Conservation (phyloP, 2,113 vertebrate species). For the Petaurus breviceps region DNA sequence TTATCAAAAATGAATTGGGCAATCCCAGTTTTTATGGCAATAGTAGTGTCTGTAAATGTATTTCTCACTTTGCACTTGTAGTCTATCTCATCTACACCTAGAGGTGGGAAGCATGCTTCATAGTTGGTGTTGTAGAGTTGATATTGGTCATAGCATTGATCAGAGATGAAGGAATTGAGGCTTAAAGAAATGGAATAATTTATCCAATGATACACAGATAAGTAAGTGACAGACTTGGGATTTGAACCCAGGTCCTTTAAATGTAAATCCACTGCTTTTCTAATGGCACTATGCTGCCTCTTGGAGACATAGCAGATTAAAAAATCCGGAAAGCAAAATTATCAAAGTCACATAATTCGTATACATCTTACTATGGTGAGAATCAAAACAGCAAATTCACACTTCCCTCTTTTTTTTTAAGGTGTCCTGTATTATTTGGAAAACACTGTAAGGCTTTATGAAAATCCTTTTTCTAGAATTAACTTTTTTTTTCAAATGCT, state of each 20-base stretch:
- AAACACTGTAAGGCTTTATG: background rate
- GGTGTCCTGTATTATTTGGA: conserved; percentile 5
- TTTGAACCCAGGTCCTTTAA: background rate
- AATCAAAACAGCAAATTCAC: background rate
- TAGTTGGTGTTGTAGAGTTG: background rate
- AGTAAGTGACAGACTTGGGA: background rate
- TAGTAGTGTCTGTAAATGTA: background rate
- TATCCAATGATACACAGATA: background rate
- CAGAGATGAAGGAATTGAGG: background rate
- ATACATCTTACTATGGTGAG: background rate
- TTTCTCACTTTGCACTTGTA: background rate
- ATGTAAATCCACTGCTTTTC: background rate
- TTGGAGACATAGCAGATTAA: background rate
- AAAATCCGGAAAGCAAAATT: background rate
- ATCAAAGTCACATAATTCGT: background rate
- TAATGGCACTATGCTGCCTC: background rate
- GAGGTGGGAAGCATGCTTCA: background rate
- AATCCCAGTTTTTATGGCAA: background rate
- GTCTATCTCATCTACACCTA: background rate
- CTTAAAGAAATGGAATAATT: background rate
- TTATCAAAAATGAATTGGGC: background rate
- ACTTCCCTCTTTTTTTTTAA: conserved; percentile 11
- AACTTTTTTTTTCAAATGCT: too few species aligned
- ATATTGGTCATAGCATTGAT: background rate
- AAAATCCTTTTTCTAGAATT: conserved; percentile 9